These are phyloP conservation scores for Hydrozoanthus gracilis DNA, from an alignment of 92 coral and sea anemone genomes.

Conservation along the genomic window DNA sequence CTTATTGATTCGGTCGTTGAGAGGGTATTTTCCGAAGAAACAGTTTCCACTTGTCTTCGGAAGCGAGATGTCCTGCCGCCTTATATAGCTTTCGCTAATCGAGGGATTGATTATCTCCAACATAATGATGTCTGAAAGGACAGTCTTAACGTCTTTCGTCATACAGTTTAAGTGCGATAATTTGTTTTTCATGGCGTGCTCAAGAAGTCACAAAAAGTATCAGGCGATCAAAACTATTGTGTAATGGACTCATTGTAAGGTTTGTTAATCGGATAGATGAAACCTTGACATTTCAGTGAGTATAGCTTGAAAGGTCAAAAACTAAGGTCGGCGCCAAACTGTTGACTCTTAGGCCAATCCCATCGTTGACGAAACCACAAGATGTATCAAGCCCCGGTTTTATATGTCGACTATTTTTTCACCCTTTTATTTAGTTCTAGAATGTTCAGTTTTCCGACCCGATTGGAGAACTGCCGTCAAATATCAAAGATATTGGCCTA, in stretches of 20 bases:
- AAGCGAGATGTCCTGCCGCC: not conserved
- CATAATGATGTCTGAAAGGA: conserved; percentile 45
- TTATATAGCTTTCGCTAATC: conserved; percentile 39
- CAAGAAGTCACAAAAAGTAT: conserved; percentile 23
- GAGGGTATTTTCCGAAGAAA: not conserved
- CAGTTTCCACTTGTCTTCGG: conserved; percentile 26
- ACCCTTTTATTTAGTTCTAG: not conserved
- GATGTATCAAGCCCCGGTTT: not conserved
- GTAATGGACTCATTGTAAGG: not conserved
- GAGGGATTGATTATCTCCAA: conserved; percentile 37
- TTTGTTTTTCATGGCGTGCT: conserved; percentile 32
- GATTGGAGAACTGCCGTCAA: not conserved
- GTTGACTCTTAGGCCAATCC: conserved; percentile 11
- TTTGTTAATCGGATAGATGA: conserved; percentile 34
- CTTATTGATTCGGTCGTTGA: not conserved
- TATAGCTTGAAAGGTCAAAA: conserved; percentile 10
- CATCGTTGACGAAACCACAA: not conserved
- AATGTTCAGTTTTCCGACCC: not conserved
- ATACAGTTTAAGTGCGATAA: conserved; percentile 31
- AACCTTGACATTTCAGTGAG: not conserved
- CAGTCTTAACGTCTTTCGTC: conserved; percentile 33
- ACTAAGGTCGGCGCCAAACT: not conserved
- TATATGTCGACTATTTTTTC: not conserved
- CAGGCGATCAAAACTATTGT: conserved; percentile 35
- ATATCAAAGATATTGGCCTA: not conserved